Evolutionary conservation across 1,140 invertebrate species (phyloP).

Genomic region (Drosophila arizonae): DNA sequence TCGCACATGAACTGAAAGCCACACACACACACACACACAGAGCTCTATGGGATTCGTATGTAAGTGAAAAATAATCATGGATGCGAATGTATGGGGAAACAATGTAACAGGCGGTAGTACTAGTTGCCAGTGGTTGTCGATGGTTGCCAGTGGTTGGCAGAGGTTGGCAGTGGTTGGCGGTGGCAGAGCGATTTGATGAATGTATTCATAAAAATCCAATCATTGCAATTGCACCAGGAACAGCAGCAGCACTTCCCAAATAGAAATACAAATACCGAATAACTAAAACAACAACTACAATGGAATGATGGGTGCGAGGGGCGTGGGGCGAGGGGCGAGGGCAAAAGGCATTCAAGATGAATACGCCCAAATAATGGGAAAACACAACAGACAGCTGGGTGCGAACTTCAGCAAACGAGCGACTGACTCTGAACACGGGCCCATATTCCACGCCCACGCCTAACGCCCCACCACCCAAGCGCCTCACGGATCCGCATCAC

Average conservation of each 20-base stretch:
- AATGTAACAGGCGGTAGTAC: background rate
- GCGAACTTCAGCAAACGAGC: slow-evolving; percentile 22
- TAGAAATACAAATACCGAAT: slow-evolving; percentile 35
- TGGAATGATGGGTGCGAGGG: background rate
- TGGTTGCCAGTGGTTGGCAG: slow-evolving; percentile 10
- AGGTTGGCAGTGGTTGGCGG: slow-evolving; percentile 20
- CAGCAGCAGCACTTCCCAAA: slow-evolving; percentile 36
- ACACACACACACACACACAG: background rate
- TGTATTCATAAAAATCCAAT: slow-evolving; percentile 82
- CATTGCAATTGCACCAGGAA: slow-evolving; percentile 69
- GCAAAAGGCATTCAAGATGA: slow-evolving; percentile 70
- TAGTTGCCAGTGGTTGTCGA: background rate
- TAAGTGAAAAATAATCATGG: slow-evolving; percentile 5
- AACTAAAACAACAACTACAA: slow-evolving; percentile 37
- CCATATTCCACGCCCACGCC: slow-evolving; percentile 1
- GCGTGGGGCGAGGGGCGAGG: background rate
- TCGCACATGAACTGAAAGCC: background rate
- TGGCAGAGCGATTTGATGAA: slow-evolving; percentile 68
- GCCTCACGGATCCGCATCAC: background rate
- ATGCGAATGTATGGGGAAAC: background rate
- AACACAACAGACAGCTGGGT: slow-evolving; percentile 75
- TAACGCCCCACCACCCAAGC: background rate
- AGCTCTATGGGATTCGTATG: background rate
- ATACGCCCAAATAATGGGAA: slow-evolving; percentile 78
- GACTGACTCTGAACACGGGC: slow-evolving; percentile 32